These are phyloP conservation scores for Nudaria mundana DNA, from an alignment of 2,888 invertebrate genomes.

Conservation along the genomic window DNA sequence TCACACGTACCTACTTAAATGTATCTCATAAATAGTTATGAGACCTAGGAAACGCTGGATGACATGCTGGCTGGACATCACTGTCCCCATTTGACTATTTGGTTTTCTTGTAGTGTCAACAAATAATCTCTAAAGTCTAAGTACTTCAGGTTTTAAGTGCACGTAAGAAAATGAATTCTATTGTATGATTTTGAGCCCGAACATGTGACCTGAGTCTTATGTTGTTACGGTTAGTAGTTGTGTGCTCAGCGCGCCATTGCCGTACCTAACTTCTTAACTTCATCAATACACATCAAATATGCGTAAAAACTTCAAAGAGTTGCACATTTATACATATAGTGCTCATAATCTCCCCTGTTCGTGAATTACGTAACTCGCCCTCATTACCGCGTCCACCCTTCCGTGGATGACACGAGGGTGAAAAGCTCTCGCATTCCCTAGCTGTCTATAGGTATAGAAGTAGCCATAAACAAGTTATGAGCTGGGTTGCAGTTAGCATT, in stretches of 20 bases:
- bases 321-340: constrained; percentile 38
- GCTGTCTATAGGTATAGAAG: constrained; percentile 38
- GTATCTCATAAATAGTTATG: no score
- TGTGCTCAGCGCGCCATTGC: constrained; percentile 1
- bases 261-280: constrained; percentile 12
- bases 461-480: constrained; percentile 39
- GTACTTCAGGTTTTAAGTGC: no score
- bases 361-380: constrained; percentile 73
- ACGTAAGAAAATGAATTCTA: no score
- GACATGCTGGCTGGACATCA: no score
- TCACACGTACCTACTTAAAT: no score
- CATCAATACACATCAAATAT: constrained; percentile 49
- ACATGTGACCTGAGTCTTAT: no score
- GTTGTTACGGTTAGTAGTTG: no score
- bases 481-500: constrained; percentile 42
- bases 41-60: no score
- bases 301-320: constrained; percentile 77
- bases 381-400: constrained; percentile 70
- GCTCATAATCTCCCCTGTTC: constrained; percentile 54
- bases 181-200: no score
- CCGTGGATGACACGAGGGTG: constrained; percentile 66
- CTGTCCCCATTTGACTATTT: no score
- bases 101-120: no score
- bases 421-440: constrained; percentile 41
- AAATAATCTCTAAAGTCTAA: no score